These are phyloP conservation scores for Drosophila nr. fundita DNA, from an alignment of 2,888 invertebrate species.

Conservation along the genomic window DNA sequence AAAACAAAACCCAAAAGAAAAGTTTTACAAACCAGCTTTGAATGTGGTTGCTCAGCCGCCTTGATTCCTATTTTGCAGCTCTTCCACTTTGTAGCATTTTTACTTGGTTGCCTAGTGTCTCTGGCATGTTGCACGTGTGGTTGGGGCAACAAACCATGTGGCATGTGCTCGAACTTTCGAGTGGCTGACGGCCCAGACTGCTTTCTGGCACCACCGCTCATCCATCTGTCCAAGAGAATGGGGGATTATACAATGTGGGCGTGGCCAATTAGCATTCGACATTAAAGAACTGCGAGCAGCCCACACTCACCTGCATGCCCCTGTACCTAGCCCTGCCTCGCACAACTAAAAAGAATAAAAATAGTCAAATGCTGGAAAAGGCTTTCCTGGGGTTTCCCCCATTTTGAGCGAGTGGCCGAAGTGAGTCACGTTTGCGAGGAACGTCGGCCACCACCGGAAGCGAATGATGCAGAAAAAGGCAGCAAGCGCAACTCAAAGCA, in stretches of 20 bases:
- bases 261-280: slow-evolving; percentile 67
- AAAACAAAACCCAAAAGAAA: background rate
- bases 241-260: slow-evolving; percentile 42
- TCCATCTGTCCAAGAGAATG: background rate
- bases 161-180: slow-evolving; percentile 73
- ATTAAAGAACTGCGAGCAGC: slow-evolving; percentile 36
- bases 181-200: slow-evolving; percentile 58
- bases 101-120: slow-evolving; percentile 9
- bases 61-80: background rate
- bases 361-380: slow-evolving; percentile 47
- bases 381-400: slow-evolving; percentile 53
- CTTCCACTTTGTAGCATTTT: background rate
- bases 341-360: slow-evolving; percentile 30
- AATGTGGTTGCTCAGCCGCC: background rate
- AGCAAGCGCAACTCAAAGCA: slow-evolving; percentile 42
- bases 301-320: background rate
- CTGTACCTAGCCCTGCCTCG: background rate
- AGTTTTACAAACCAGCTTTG: background rate
- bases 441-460: slow-evolving; percentile 61
- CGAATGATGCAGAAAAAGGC: slow-evolving; percentile 74
- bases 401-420: slow-evolving; percentile 24
- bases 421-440: slow-evolving; percentile 70
- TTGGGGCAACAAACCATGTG: slow-evolving; percentile 71
- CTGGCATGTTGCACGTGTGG: slow-evolving; percentile 18
- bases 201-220: slow-evolving; percentile 6